Percentiles rank a stretch among this genome's conserved stretches.
These are phyloP conservation scores for Heliconius cydno DNA, from an alignment of 2,888 invertebrate genomes.

Conservation along the genomic window DNA sequence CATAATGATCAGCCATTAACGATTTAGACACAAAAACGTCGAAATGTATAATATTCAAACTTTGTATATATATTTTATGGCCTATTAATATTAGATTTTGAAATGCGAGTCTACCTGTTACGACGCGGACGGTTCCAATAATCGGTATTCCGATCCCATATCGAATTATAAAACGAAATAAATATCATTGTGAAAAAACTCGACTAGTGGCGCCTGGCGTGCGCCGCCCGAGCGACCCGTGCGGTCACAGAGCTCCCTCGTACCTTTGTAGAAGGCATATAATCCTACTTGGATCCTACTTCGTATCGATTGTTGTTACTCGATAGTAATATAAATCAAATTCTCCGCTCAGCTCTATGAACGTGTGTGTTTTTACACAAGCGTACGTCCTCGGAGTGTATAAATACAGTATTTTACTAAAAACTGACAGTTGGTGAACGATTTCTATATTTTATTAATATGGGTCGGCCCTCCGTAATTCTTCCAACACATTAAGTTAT, in stretches of 20 bases:
- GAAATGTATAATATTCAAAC: constrained; percentile 34
- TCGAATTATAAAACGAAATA: constrained; percentile 74
- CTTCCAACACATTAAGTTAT: constrained; percentile 20
- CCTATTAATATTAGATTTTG: constrained; percentile 45
- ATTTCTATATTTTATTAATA: constrained; percentile 19
- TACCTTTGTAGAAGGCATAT: constrained; percentile 49
- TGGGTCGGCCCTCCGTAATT: constrained; percentile 15
- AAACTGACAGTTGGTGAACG: constrained; percentile 35
- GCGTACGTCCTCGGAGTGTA: constrained; percentile 68
- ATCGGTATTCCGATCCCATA: constrained; percentile 71
- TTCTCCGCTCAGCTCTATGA: constrained; percentile 68
- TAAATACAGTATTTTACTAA: constrained; percentile 58
- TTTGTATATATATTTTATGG: constrained; percentile 45
- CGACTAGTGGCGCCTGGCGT: constrained; percentile 74
- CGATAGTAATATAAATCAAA: constrained; percentile 74
- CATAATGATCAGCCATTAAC: not conserved
- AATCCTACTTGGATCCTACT: constrained; percentile 48
- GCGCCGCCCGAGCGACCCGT: constrained; percentile 41
- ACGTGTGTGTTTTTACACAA: constrained; percentile 79
- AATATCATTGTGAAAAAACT: constrained; percentile 67
- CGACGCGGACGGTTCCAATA: constrained; percentile 52
- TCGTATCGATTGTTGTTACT: constrained; percentile 40
- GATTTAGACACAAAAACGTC: constrained; percentile 18
- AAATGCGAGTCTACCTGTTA: constrained; percentile 52
- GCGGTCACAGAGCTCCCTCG: constrained; percentile 48